These are phyloP conservation scores for Cyclophora albipunctata DNA, from an alignment of 2,888 invertebrate genomes.

Conservation along the genomic window DNA sequence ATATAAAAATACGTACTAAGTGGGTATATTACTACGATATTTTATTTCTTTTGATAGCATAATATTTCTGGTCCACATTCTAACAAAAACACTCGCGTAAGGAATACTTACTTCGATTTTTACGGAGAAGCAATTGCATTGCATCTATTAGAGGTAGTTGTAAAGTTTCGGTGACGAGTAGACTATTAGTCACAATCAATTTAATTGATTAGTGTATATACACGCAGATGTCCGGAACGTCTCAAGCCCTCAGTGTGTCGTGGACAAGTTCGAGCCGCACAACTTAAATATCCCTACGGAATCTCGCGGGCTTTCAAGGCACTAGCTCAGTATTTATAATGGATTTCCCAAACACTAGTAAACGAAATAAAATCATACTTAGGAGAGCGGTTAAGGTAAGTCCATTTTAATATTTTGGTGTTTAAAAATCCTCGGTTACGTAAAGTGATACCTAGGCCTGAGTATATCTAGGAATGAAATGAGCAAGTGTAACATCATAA, in stretches of 20 bases:
- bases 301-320: background rate
- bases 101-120: no score
- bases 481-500: no score
- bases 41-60: no score
- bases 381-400: slow-evolving; percentile 1
- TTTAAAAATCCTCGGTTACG: no score
- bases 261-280: slow-evolving; percentile 27
- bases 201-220: slow-evolving; percentile 26
- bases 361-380: background rate
- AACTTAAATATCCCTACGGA: slow-evolving; percentile 1
- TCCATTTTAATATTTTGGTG: no score
- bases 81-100: no score
- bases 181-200: slow-evolving; percentile 21
- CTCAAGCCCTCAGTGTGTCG: slow-evolving; percentile 34
- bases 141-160: slow-evolving; percentile 18
- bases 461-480: no score
- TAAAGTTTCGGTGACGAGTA: slow-evolving; percentile 1
- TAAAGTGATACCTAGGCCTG: no score
- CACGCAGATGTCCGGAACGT: slow-evolving; percentile 29
- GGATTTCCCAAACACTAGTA: background rate
- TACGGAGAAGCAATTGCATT: slow-evolving; percentile 19
- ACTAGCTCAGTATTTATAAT: background rate
- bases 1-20: background rate
- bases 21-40: background rate
- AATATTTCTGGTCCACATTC: no score